Base-by-base conservation (phyloP, 2,113 vertebrate species). In the Coptodon bakossiorum region DNA sequence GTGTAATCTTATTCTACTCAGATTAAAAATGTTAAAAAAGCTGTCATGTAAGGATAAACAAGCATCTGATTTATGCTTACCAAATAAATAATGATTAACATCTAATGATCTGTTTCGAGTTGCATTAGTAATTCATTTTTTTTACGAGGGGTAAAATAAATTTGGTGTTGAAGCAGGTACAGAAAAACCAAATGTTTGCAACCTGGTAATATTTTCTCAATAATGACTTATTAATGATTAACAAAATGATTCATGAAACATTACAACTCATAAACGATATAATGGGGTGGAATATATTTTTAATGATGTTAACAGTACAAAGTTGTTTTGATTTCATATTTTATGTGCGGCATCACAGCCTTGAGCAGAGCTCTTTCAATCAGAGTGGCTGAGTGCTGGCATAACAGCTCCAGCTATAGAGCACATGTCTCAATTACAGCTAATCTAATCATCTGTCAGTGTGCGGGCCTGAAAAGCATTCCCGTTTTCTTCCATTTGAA, bases 391-490 rank as follows among this genome's bases (percentile, higher is more conserved):
- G 82, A 91, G 83, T 57, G 63, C 71, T 56, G 89, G 73, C 57
- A 50, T 71, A 90, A 86, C 89, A 86, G 87, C 87, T 81, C 52
- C 57, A 2, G 82, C 61, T 80, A 17, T 79, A 16, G 45, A 73
- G 84, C 92, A 85, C 92, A 91, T 27, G 85, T 94, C 93, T 92
- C 92, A 91, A 88, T 94, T 92, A 92, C 90, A 82, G 88, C 89
- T 90, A 90, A 95, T 92, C 83, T 71, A 92, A 95, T 94, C 85
- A 85, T 83, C 88, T 73, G 90, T 90, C 88, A 81, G 84, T 7
- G 80, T 27, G 90, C n/a, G 3, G 59, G 84, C 56, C 61, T 86
- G 82, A 86, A 93, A 91, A 90, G 79, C 85, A 71, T 93, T 87
- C 85, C 81, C 4, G 45, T 87, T 88, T 81, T 84, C 81, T 71